Base-by-base conservation (phyloP, 1,140 invertebrate species). In the Mycetomoellerius zeteki region DNA sequence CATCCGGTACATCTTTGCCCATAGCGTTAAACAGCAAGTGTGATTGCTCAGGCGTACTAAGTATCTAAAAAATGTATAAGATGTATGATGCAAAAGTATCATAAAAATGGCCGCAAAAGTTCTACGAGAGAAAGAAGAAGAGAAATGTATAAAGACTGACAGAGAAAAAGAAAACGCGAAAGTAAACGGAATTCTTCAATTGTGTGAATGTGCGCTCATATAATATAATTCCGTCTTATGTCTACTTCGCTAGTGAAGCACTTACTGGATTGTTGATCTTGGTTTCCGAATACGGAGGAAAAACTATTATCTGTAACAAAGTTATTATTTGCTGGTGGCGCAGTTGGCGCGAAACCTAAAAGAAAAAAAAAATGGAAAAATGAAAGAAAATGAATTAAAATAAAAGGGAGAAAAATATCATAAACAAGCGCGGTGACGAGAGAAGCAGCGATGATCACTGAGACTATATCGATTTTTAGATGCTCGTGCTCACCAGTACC, bases 301-400 rank as follows among this genome's bases (percentile, higher is more conserved):
- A 98, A 98, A 95, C 96, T 97, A 94, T 97, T 97, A 96, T 98
- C 98, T 94, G 97, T 97, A 94, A 98, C 98, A 96, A 98, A 98
- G 91, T 97, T 96, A 96, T 96, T 97, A 96, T 96, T 96, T 96
- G 96, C 95, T 90, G 96, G 91, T 86, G 94, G 94, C 89, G 94
- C 95, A 93, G 95, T 95, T 92, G 94, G 92, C 56, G 95, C 94
- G 93, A 96, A 96, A 92, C 96, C 96, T 96, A 96, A 95, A 96
- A 95, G 94, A 92, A 92, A 88, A 94, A 92, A 94, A 93, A 93
- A 93, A 92, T 85, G 4, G 47, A 65, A 80, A 86, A 30, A 86
- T 75, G 75, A 85, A 89, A 82, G 52, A 89, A 86, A 91, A 81
- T 56, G 6, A 89, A 81, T 43, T 43, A 67, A 92, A 89, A 95